Conservation (phyloP, 35 echinoderm and acorn worm genomes). For the Diadema setosum region DNA sequence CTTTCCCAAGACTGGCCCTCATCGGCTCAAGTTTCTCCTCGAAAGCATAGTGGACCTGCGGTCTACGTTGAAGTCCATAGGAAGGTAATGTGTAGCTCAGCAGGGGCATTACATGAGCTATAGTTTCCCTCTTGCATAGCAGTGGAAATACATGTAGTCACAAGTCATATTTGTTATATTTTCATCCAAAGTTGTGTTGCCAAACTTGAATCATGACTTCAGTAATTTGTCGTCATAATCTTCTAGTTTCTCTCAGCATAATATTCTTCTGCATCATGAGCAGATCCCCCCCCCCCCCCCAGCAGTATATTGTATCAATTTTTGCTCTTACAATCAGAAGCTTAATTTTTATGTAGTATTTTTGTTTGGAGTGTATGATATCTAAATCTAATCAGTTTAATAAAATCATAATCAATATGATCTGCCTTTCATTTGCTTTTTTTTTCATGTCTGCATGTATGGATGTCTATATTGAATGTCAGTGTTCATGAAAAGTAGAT, state of each 20-base stretch:
- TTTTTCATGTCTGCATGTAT: not conserved
- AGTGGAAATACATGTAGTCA: no score
- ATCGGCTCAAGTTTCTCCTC: constrained; percentile 66
- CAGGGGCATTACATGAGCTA: not conserved
- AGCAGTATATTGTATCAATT: no score
- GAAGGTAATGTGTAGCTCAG: constrained; percentile 30
- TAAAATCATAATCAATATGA: not conserved
- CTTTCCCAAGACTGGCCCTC: constrained; percentile 85
- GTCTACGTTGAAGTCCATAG: constrained; percentile 21
- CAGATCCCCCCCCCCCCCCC: no score
- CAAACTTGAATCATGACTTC: no score
- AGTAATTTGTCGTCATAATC: no score
- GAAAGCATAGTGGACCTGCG: constrained; percentile 66
- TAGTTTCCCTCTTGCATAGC: not conserved
- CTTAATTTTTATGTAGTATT: no score
- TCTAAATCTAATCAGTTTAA: no score
- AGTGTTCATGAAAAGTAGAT: not conserved
- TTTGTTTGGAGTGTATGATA: no score
- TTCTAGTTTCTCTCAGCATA: no score
- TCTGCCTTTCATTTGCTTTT: not conserved
- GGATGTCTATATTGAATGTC: not conserved
- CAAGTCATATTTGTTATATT: not conserved
- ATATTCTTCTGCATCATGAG: no score
- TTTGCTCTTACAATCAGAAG: no score
- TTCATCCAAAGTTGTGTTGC: not conserved